These are phyloP conservation scores for Actenoides hombroni DNA, from an alignment of 2,113 vertebrate species.

Conservation along the genomic window DNA sequence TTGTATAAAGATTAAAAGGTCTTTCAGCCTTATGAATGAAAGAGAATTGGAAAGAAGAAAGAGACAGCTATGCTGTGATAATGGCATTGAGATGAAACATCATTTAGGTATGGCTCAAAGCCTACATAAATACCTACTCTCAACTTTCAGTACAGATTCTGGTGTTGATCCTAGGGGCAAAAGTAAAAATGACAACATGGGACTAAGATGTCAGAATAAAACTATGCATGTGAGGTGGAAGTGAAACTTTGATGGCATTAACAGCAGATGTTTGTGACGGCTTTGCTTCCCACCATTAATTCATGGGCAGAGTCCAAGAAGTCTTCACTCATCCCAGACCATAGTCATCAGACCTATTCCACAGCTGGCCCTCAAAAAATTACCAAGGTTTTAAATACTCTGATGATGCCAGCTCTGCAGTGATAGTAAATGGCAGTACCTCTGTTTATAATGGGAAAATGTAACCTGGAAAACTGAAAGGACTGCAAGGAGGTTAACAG, in stretches of 20 bases:
- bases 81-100: conserved; percentile 18
- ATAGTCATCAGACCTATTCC: not conserved
- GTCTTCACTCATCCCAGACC: not conserved
- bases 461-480: not conserved
- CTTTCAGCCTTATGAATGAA: conserved; percentile 46
- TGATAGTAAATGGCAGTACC: not conserved
- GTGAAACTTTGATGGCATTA: not conserved
- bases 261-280: not conserved
- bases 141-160: not conserved
- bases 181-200: not conserved
- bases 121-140: conserved; percentile 34
- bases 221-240: not conserved
- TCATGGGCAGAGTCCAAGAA: not conserved
- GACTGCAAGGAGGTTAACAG: not conserved
- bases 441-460: not conserved
- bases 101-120: conserved; percentile 30
- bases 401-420: not conserved
- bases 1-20: conserved; percentile 46
- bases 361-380: not conserved
- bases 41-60: conserved; percentile 25
- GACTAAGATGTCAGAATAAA: not conserved
- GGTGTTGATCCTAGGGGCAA: not conserved
- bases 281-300: not conserved
- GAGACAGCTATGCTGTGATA: conserved; percentile 5
- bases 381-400: not conserved